Evolutionary conservation across 2,113 vertebrate species (phyloP), one percentile per base, ranked within the genome.

Genomic region (Sinocyclocheilus maitianheensis): DNA sequence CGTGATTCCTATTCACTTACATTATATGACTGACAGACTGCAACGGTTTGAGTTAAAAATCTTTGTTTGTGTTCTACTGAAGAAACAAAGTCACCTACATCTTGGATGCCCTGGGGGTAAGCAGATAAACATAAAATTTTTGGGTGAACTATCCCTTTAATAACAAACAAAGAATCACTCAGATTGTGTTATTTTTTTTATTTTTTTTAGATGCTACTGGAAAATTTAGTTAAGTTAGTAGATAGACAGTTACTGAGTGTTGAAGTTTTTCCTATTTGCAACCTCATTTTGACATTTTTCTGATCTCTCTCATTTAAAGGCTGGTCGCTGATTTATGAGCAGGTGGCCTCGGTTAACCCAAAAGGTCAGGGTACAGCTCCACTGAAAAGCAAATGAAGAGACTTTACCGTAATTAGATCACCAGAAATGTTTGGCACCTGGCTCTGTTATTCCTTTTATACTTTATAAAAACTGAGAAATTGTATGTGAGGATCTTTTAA

Each of bases 381-480:
- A 43, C 37, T 63, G 78, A 63, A 63, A 81, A 26, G 34, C 60
- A 48, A 81, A 80, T 5, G 37, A 26, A 63, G 58, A 26, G 78
- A 81, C 60, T 11, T 81, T 48, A 48, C 12, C n/a, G 0, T 81
- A 43, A 81, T 65, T 65, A 26, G 37, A 26, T 2, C 4, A 1
- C 43, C n/a, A 18, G 37, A 26, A 20, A 16, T 18, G 13, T 65
- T 80, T 65, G 60, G n/a, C 60, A 65, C 60, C n/a, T 81, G 60
- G 22, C n/a, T 76, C 74, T 76, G 24, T 76, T 51, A 51, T 76
- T 76, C 74, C 22, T 51, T n/a, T 65, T 16, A 81, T 40, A 6
- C 37, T 24, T 22, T 80, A 20, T 14, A 24, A 81, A 79, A 79
- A 22, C 0, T 3, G 18, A 78, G 53, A 79, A 60, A 60, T 79